A percentile compares a stretch with the other conserved stretches of the same genome.
Conservation (phyloP, 2,113 vertebrate species). For the Pandion haliaetus region DNA sequence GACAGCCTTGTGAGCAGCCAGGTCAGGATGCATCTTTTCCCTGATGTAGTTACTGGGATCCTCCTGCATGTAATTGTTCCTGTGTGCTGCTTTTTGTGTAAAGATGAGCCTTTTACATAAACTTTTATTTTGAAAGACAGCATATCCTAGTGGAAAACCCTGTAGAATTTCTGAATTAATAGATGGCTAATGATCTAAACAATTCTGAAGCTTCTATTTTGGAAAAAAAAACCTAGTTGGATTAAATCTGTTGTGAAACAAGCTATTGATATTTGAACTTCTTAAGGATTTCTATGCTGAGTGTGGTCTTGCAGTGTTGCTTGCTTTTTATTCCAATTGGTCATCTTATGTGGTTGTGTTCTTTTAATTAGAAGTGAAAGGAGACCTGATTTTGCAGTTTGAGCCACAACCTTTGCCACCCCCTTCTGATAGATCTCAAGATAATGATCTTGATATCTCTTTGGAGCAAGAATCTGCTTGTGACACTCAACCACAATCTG, state of each 20-base stretch:
- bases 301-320: neutral
- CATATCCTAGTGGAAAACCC: neutral
- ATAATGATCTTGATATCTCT: constrained; percentile 88
- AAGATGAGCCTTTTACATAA: neutral
- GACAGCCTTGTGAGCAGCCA: neutral
- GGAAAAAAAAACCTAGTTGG: neutral
- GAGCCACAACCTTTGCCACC: constrained; percentile 87
- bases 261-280: neutral
- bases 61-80: neutral
- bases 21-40: neutral
- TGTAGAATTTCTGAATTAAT: neutral
- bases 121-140: neutral
- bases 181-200: neutral
- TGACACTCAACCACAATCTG: constrained; percentile 23
- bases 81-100: neutral
- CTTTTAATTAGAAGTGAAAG: constrained; percentile 79
- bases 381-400: constrained; percentile 82
- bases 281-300: neutral
- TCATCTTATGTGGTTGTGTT: neutral
- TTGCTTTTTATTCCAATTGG: neutral
- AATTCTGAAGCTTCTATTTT: neutral
- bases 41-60: fast-evolving
- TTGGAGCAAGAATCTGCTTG: constrained; percentile 72
- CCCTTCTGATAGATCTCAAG: constrained; percentile 69
- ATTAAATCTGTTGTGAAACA: neutral